Evolutionary conservation across 2,113 vertebrate species (phyloP), one percentile per base, ranked within the genome.

Genomic region (Larimichthys crocea): DNA sequence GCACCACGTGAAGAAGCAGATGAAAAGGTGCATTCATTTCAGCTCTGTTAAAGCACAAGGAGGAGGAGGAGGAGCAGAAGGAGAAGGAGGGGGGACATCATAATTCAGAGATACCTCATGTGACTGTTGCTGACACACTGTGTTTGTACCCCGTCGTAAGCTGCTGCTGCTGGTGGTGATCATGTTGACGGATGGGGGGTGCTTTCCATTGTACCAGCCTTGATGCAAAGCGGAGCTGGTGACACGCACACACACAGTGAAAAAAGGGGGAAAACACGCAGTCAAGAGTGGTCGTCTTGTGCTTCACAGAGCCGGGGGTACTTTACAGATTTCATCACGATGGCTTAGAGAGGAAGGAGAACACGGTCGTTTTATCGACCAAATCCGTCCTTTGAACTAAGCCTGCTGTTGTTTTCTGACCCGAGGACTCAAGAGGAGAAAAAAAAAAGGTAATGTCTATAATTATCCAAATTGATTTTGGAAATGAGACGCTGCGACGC

Each of bases 301-400:
- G 31, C 49, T 63, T 40, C 3, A 16, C 55, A 22, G 62, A 61
- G 24, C 75, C 72, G 6, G 61, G 46, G 55, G 4, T 61, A 59
- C 86, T 84, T 68, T 52, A n/a, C 62, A 71, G 74, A 79, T 90
- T 77, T 68, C 55, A 74, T 65, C 77, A 84, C 78, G 62, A 93
- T 94, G 92, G 76, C 86, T 68, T 70, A 86, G 88, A 87, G 87
- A 65, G 83, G 84, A 81, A 76, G 79, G 29, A 66, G 76, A 74
- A 52, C 66, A 14, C 83, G 82, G 71, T 76, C 59, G 82, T 79
- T 83, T 72, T 63, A 79, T 74, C 87, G 86, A 74, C 89, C 81
- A 14, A 14, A 31, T 60, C 35, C 69, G 1, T 57, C 19, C 50
- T 87, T 82, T 83, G 50, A 49, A 82, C 62, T 91, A 44, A 88